Evolutionary conservation across 92 coral and sea anemone species (phyloP), one percentile per base, ranked within the genome.

Genomic region (Pocillopora meandrina): DNA sequence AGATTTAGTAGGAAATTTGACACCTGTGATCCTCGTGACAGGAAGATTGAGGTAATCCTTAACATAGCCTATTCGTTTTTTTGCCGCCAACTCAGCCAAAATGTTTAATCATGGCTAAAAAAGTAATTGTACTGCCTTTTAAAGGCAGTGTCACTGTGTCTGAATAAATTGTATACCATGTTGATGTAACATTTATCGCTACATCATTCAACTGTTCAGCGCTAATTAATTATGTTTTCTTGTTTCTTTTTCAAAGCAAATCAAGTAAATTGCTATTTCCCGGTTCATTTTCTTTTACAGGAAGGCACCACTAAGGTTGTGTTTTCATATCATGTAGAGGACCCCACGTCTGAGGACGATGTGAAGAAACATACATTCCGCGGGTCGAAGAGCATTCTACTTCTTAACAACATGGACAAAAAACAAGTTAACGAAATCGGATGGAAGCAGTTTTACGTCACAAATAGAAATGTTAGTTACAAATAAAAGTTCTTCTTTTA

Each of bases 241-340:
- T 7, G 52, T 42, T 42, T 3, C 52, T 42, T 42, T 42, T 3
- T 42, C 8, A 42, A 42, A 42, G 52, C 8, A 42, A 42, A 42
- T 42, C 4, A 7, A 42, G 52, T 3, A 42, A 3, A 42, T 42
- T 42, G 8, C 52, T 42, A 42, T 42, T 42, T 42, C 52, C 8
- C 52, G 5, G 52, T 42, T 42, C 52, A 42, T 42, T 3, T 42
- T 42, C 52, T 42, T 42, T 7, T 8, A 23, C 55, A 75, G 80
- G 65, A 75, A 59, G 80, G 80, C 16, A 75, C 80, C 63, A 75
- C 80, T 1, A 75, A 75, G 49, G 65, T 75, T 33, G 79, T 75
- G n/a, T 75, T 75, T 19, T 66, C 79, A 12, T 75, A 75, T 75
- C 66, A 75, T 18, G 13, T 66, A 4, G 79, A 75, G 52, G 79